Percentiles rank a stretch among this genome's conserved stretches.
These are phyloP conservation scores for Rhegmatorhina hoffmannsi DNA, from an alignment of 2,113 vertebrate species.

Conservation along the genomic window DNA sequence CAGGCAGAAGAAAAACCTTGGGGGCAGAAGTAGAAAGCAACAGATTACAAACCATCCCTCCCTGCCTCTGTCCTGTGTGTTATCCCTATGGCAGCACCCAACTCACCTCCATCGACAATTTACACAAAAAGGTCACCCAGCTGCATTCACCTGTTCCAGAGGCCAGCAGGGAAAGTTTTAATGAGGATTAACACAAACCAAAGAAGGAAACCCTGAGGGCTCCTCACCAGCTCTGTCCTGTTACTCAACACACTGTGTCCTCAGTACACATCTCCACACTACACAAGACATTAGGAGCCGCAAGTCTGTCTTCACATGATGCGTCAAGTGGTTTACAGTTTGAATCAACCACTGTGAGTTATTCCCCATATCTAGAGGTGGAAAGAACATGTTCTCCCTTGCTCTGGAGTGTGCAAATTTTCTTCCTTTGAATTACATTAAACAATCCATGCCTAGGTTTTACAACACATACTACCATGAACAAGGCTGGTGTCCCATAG, in stretches of 20 bases:
- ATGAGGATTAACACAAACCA: neutral
- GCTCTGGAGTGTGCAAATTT: neutral
- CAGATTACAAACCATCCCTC: neutral
- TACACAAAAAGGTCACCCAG: neutral
- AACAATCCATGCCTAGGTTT: neutral
- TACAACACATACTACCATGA: rapidly evolving
- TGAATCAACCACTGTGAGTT: neutral
- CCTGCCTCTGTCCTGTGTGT: neutral
- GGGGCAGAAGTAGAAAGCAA: neutral
- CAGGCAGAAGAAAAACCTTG: rapidly evolving
- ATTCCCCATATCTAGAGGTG: neutral
- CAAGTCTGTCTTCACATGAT: neutral
- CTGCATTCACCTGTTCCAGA: neutral
- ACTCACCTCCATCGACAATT: neutral
- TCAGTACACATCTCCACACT: neutral
- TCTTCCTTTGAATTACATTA: neutral
- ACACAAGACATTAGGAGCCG: neutral
- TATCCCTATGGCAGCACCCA: neutral
- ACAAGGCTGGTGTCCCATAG: neutral
- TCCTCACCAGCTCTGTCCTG: neutral
- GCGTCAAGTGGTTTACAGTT: neutral
- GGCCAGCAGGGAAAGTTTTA: neutral
- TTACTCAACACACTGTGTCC: neutral
- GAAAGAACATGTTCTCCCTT: neutral
- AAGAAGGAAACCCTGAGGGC: neutral